These are phyloP conservation scores for Epizoanthus scotinus DNA, from an alignment of 92 coral and sea anemone species.

Conservation along the genomic window DNA sequence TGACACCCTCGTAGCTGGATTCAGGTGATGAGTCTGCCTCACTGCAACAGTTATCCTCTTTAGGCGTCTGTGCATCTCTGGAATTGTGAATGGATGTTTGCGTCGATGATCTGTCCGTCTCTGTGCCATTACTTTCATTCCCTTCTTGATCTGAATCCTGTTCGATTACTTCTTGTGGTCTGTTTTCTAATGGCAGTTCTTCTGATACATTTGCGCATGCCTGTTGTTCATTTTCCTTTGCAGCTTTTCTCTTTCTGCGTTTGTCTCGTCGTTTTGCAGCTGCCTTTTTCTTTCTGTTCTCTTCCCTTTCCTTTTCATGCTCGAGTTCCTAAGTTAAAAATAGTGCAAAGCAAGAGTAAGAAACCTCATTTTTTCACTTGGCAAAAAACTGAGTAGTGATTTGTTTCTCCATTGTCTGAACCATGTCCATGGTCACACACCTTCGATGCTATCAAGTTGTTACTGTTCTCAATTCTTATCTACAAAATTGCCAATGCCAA, in stretches of 20 bases:
- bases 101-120: constrained; percentile 49
- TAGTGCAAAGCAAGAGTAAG: too few relatives aligned
- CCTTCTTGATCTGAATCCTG: constrained; percentile 74
- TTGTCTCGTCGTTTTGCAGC: constrained; percentile 97
- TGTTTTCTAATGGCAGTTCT: constrained; percentile 88
- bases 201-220: constrained; percentile 59
- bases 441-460: too few relatives aligned
- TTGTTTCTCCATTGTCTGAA: too few relatives aligned
- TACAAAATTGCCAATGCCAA: too few relatives aligned
- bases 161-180: constrained; percentile 75
- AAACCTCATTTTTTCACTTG: too few relatives aligned
- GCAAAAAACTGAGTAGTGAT: too few relatives aligned
- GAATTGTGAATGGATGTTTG: constrained; percentile 21
- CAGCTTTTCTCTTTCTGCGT: constrained; percentile 86
- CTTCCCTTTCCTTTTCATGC: constrained; percentile 91
- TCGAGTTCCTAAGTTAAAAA: constrained; percentile 76
- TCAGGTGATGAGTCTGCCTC: constrained; percentile 46
- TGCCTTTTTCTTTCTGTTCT: constrained; percentile 91
- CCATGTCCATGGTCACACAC: too few relatives aligned
- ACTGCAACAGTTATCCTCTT: constrained; percentile 39
- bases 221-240: constrained; percentile 71
- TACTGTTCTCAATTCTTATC: too few relatives aligned
- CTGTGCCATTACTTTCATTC: constrained; percentile 59
- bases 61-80: constrained; percentile 9
- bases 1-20: neutral